Evolutionary conservation across 2,888 invertebrate genomes (phyloP).

Genomic region (Hydrotaea diabolus): DNA sequence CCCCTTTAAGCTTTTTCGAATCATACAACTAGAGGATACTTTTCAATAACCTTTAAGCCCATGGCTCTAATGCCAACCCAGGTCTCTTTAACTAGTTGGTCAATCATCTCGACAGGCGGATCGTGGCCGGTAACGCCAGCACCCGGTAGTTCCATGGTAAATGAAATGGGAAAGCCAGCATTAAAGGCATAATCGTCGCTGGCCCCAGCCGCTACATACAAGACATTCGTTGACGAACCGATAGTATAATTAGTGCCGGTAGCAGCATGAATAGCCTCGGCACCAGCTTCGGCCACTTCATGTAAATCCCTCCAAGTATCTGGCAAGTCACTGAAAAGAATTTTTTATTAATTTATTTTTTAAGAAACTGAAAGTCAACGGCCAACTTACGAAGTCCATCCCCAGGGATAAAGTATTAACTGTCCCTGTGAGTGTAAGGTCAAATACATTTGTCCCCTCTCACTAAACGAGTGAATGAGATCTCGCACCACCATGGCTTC

Average conservation of each 20-base stretch:
- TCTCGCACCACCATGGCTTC: slow-evolving; percentile 84
- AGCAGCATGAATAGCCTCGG: slow-evolving; percentile 77
- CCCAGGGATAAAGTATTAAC: slow-evolving; percentile 87
- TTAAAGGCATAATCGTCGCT: slow-evolving; percentile 85
- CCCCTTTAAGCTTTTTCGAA: too few relatives aligned
- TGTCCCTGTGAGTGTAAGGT: slow-evolving; percentile 89
- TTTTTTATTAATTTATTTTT: background rate
- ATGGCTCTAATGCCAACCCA: slow-evolving; percentile 81
- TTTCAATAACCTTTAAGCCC: slow-evolving; percentile 74
- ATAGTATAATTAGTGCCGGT: slow-evolving; percentile 78
- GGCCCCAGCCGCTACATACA: slow-evolving; percentile 83
- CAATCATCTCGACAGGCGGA: slow-evolving; percentile 83
- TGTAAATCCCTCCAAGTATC: slow-evolving; percentile 80
- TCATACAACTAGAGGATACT: slow-evolving; percentile 69
- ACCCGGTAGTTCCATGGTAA: slow-evolving; percentile 84
- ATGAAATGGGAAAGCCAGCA: slow-evolving; percentile 83
- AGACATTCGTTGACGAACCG: slow-evolving; percentile 81
- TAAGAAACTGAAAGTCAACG: background rate
- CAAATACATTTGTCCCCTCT: slow-evolving; percentile 83
- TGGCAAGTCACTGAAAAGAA: slow-evolving; percentile 77
- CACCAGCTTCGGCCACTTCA: slow-evolving; percentile 77
- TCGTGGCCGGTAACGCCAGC: slow-evolving; percentile 84
- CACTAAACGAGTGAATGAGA: slow-evolving; percentile 82
- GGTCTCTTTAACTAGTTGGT: slow-evolving; percentile 83
- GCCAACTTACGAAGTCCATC: slow-evolving; percentile 81